These are phyloP conservation scores for Esox masquinongy DNA, from an alignment of 2,797 vertebrate genomes.

Conservation along the genomic window DNA sequence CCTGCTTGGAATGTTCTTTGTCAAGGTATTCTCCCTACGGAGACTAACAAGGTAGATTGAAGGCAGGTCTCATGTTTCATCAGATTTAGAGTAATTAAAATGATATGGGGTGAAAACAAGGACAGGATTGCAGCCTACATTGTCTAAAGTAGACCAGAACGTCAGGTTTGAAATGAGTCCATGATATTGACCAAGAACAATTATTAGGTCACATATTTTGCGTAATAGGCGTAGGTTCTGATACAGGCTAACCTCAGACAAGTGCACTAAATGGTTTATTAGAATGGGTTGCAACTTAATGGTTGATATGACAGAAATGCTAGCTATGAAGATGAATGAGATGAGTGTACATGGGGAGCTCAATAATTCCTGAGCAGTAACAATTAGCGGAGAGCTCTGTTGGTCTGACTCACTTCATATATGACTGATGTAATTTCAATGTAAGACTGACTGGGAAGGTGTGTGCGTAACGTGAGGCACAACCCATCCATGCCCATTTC, in stretches of 20 bases:
- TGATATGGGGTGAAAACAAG: no score
- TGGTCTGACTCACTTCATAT: not conserved
- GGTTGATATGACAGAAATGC: not conserved
- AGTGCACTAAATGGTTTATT: not conserved
- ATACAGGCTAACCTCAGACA: not conserved
- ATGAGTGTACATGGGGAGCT: not conserved
- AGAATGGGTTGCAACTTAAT: not conserved
- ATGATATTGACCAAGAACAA: not conserved
- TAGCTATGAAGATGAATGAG: not conserved
- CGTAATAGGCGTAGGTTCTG: not conserved
- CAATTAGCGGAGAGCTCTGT: not conserved
- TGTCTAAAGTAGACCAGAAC: no score
- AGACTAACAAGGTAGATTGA: not conserved
- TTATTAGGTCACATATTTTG: not conserved
- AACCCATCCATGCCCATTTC: no score
- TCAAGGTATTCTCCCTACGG: not conserved
- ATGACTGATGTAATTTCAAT: not conserved
- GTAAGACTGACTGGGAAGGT: not conserved
- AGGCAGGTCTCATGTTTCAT: no score
- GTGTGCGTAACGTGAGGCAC: not conserved
- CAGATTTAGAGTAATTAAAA: no score
- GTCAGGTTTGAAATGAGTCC: no score
- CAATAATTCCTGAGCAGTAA: not conserved
- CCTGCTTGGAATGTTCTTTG: not conserved
- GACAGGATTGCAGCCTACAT: no score